These are phyloP conservation scores for Enteromius anoplus DNA, from an alignment of 2,797 vertebrate genomes.

Conservation along the genomic window DNA sequence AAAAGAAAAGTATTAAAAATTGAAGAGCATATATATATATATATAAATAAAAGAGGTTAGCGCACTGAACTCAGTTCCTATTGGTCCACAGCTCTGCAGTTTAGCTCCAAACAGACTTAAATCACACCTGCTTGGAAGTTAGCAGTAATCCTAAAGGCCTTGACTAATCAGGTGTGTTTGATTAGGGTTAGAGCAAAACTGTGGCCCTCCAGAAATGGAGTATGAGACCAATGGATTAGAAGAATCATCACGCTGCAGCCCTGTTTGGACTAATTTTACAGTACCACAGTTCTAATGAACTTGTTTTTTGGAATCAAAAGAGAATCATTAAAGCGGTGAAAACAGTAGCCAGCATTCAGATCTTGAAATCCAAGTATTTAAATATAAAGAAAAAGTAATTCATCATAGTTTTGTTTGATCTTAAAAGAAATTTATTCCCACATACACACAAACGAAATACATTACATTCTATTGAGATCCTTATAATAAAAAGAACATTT, in stretches of 20 bases:
- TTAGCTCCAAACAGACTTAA: no score
- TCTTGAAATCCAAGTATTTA: neutral
- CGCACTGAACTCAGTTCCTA: no score
- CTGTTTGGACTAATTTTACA: no score
- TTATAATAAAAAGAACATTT: slow-evolving; percentile 36
- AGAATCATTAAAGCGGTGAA: no score
- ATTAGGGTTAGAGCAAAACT: neutral
- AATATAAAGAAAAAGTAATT: neutral
- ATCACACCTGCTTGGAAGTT: neutral
- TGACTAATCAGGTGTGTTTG: neutral
- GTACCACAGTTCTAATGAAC: no score
- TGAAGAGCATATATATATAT: no score
- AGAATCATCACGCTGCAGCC: no score
- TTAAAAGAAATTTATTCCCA: slow-evolving; percentile 4
- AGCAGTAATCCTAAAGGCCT: neutral
- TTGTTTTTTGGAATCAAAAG: no score
- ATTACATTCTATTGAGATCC: neutral
- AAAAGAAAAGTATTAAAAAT: neutral
- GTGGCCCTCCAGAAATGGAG: neutral
- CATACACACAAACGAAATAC: neutral
- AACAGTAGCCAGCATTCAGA: neutral
- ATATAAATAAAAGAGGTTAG: no score
- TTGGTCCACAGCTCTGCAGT: no score
- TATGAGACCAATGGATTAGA: no score
- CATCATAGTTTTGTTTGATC: neutral